These are phyloP conservation scores for Sapajus apella DNA, from an alignment of 2,113 vertebrate species.

Conservation along the genomic window DNA sequence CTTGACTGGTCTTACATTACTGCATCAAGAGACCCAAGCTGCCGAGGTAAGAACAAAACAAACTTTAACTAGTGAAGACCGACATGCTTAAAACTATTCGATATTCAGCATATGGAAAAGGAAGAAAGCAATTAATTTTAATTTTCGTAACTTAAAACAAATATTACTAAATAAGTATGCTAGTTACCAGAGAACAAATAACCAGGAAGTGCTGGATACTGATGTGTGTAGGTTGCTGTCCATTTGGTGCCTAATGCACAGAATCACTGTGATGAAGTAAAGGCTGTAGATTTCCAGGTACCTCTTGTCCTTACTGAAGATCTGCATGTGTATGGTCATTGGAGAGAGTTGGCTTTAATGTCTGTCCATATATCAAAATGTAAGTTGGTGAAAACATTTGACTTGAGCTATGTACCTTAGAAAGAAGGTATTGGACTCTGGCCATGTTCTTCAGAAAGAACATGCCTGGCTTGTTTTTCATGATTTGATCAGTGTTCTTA, in stretches of 20 bases:
- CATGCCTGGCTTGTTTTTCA: background rate
- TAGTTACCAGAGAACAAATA: background rate
- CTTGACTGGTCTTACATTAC: conserved; percentile 94
- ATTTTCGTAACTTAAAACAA: background rate
- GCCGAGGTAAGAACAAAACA: conserved; percentile 91
- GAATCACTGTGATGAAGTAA: background rate
- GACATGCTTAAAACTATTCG: background rate
- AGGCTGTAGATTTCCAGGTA: background rate
- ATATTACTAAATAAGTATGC: background rate
- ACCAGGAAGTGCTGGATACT: background rate
- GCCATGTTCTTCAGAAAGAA: background rate
- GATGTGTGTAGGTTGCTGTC: background rate
- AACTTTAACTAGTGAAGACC: background rate
- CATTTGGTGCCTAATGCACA: background rate
- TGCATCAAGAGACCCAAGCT: conserved; percentile 98
- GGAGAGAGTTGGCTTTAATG: background rate
- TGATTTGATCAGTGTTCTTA: background rate
- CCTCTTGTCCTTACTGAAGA: background rate
- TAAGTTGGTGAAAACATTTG: background rate
- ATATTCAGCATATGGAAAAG: background rate
- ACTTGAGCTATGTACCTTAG: background rate
- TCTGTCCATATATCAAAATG: background rate
- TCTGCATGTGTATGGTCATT: background rate
- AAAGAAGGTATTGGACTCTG: background rate
- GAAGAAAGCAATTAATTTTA: background rate